phyloP scores from a whole-genome alignment of 2,113 vertebrate genomes.

The Cyphomyrus plagiostoma region DNA sequence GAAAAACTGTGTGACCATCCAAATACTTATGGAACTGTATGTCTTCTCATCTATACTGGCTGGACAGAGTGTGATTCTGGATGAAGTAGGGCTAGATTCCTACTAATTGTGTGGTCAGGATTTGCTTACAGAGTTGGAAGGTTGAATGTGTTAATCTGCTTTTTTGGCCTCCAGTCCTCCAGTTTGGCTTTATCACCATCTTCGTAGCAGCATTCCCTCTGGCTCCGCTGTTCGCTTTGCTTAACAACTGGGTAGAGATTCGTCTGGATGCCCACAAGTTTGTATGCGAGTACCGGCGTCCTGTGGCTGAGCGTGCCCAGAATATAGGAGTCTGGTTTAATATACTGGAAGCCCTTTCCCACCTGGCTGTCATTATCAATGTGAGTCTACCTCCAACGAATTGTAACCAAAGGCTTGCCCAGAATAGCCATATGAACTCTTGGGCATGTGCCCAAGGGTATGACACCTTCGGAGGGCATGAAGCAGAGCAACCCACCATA shows the following conservation, averaged over 20 bases:
- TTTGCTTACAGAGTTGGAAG: background rate
- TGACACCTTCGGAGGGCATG: background rate
- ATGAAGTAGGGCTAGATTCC: background rate
- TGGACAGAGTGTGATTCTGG: background rate
- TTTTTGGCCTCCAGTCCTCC: slow-evolving; percentile 49
- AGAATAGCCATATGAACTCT: background rate
- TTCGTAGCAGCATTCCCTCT: slow-evolving; percentile 67
- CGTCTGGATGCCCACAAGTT: slow-evolving; percentile 66
- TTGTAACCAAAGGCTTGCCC: background rate
- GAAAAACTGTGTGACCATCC: background rate
- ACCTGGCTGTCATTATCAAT: slow-evolving; percentile 59
- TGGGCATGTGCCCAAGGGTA: background rate
- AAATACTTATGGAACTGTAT: background rate
- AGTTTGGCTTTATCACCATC: slow-evolving; percentile 72
- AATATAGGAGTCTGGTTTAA: slow-evolving; percentile 70
- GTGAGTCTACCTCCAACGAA: slow-evolving; percentile 40
- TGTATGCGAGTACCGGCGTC: slow-evolving; percentile 61
- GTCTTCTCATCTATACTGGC: background rate
- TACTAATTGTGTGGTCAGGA: background rate
- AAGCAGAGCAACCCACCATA: background rate
- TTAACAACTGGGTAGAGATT: slow-evolving; percentile 70
- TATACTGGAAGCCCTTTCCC: slow-evolving; percentile 63
- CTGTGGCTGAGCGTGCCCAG: slow-evolving; percentile 59
- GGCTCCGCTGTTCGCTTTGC: slow-evolving; percentile 63
- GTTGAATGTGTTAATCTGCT: background rate